Percentiles rank a stretch among this genome's conserved stretches.
Evolutionary conservation across 2,888 invertebrate genomes (phyloP).

Genomic region (Isoperla grammatica): DNA sequence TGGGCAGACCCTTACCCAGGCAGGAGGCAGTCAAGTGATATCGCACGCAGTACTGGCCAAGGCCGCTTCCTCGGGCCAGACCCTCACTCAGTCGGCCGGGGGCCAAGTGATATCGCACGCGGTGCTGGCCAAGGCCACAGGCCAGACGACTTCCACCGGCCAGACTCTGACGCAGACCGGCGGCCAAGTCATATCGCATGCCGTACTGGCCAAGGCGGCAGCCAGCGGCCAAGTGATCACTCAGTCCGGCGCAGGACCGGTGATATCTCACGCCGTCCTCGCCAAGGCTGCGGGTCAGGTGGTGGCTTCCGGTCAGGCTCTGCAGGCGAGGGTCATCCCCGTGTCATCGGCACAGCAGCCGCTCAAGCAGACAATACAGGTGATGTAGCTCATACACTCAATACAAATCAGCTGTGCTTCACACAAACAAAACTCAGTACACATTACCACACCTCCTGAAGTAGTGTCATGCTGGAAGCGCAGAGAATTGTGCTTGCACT

Average conservation of each 20-base stretch:
- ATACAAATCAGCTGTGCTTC: too few relatives aligned
- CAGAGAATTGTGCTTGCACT: too few relatives aligned
- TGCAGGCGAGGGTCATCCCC: conserved; percentile 60
- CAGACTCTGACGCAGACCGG: conserved; percentile 46
- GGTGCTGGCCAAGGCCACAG: conserved; percentile 51
- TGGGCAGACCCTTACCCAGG: conserved; percentile 30
- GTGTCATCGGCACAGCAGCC: conserved; percentile 40
- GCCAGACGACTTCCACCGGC: conserved; percentile 40
- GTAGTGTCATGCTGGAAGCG: too few relatives aligned
- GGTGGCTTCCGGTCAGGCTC: conserved; percentile 34
- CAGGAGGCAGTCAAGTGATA: conserved; percentile 44
- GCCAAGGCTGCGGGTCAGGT: conserved; percentile 28
- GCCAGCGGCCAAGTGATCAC: conserved; percentile 38
- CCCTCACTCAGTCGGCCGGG: conserved; percentile 39
- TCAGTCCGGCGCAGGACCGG: conserved; percentile 59
- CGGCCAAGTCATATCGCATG: conserved; percentile 49
- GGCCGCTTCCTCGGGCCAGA: conserved; percentile 32
- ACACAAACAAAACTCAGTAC: too few relatives aligned
- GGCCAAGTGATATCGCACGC: conserved; percentile 50
- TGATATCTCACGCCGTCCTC: conserved; percentile 52
- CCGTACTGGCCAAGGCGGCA: conserved; percentile 44
- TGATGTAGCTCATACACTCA: conserved; percentile 36
- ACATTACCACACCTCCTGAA: too few relatives aligned
- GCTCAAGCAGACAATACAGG: conserved; percentile 57
- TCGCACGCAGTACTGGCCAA: conserved; percentile 50